phyloP scores from a whole-genome alignment of 2,113 vertebrate genomes.

The Lamprotornis superbus region DNA sequence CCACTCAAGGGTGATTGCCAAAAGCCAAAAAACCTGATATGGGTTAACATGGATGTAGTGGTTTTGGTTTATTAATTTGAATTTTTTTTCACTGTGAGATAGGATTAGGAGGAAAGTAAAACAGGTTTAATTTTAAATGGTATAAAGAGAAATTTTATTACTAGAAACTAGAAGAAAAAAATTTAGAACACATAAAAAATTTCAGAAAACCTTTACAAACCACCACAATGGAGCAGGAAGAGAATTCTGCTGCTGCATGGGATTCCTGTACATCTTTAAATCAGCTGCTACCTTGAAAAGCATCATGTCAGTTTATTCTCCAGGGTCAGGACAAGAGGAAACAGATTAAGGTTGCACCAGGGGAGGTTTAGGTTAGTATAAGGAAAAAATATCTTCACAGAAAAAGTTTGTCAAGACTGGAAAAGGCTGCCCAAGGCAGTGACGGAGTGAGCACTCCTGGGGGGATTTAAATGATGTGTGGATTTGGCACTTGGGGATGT shows the following conservation, averaged over 20 bases:
- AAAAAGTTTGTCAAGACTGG: background rate
- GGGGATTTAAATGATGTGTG: background rate
- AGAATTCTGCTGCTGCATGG: background rate
- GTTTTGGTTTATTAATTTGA: too few species aligned
- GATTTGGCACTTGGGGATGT: fast-evolving
- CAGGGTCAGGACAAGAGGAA: background rate
- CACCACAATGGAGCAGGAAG: background rate
- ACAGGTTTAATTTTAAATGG: too few species aligned
- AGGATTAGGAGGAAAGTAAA: too few species aligned
- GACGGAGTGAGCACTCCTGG: background rate
- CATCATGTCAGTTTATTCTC: background rate
- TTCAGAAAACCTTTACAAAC: too few species aligned
- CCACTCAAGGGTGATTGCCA: background rate
- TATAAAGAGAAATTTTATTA: too few species aligned
- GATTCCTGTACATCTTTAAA: background rate
- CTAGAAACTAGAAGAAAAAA: too few species aligned
- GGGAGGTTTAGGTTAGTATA: background rate
- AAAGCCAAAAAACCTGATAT: background rate
- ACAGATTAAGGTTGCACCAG: background rate
- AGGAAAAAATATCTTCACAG: background rate
- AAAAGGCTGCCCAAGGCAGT: background rate
- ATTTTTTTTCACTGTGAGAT: too few species aligned
- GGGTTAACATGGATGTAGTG: background rate
- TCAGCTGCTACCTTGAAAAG: background rate
- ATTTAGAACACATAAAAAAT: too few species aligned